These are phyloP conservation scores for Patagioenas fasciata DNA, from an alignment of 2,113 vertebrate genomes.

Conservation along the genomic window DNA sequence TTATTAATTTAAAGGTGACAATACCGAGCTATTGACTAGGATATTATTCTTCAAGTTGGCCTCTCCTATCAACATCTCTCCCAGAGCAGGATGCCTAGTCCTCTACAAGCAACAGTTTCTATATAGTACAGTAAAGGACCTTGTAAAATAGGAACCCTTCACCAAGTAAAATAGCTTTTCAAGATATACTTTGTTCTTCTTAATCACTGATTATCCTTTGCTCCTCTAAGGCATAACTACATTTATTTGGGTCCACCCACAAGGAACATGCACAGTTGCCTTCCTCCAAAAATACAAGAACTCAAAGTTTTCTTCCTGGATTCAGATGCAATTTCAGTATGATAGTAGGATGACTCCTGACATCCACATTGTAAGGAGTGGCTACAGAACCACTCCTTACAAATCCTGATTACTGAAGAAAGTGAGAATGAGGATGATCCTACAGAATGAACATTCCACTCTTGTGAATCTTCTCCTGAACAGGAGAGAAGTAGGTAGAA, in stretches of 20 bases:
- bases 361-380: background rate
- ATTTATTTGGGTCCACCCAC: background rate
- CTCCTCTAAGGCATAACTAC: background rate
- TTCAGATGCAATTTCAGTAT: background rate
- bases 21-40: background rate
- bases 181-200: background rate
- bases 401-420: background rate
- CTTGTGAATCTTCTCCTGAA: background rate
- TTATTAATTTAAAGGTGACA: background rate
- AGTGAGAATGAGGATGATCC: background rate
- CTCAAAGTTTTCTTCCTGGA: background rate
- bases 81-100: background rate
- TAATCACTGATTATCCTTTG: background rate
- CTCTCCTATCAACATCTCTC: background rate
- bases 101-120: background rate
- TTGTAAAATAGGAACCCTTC: background rate
- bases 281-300: background rate
- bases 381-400: background rate
- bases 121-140: background rate
- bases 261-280: background rate
- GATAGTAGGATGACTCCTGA: background rate
- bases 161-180: background rate
- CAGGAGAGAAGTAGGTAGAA: background rate
- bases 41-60: background rate
- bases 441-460: background rate